Conservation (phyloP, 1,140 invertebrate species). For the Carposina sasakii region DNA sequence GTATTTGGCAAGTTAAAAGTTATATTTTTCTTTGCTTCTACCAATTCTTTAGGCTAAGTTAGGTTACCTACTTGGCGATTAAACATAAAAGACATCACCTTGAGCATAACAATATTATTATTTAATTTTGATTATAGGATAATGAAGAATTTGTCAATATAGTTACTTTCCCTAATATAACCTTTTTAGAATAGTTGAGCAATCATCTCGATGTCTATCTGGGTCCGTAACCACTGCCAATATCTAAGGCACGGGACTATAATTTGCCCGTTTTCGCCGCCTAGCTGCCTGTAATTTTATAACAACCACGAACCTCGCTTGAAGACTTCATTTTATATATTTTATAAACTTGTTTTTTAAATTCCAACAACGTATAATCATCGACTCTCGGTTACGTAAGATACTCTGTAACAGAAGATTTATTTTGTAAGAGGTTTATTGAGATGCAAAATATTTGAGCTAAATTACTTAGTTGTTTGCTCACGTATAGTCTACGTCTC, state of each 20-base stretch:
- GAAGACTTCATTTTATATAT: slow-evolving; percentile 45
- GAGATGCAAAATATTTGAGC: slow-evolving; percentile 21
- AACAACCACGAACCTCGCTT: slow-evolving; percentile 34
- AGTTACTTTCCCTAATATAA: too few relatives aligned
- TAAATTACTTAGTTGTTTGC: slow-evolving; percentile 34
- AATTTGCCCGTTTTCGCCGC: slow-evolving; percentile 59
- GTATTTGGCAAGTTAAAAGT: too few relatives aligned
- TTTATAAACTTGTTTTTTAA: too few relatives aligned
- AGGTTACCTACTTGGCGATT: too few relatives aligned
- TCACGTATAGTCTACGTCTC: slow-evolving; percentile 39
- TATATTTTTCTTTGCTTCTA: too few relatives aligned
- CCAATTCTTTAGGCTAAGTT: too few relatives aligned
- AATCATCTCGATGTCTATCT: slow-evolving; percentile 43
- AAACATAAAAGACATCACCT: too few relatives aligned
- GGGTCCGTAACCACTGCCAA: slow-evolving; percentile 27
- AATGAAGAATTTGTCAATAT: too few relatives aligned
- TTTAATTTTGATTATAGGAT: too few relatives aligned
- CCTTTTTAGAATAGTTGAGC: slow-evolving; percentile 27
- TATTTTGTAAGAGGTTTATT: too few relatives aligned
- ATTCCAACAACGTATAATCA: slow-evolving; percentile 20
- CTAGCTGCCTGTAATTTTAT: slow-evolving; percentile 54
- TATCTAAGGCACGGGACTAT: slow-evolving; percentile 41
- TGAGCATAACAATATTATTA: too few relatives aligned
- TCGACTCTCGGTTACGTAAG: slow-evolving; percentile 28
- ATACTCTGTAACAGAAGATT: too few relatives aligned